Percentiles rank a stretch among this genome's conserved stretches.
Conservation (phyloP, 1,140 invertebrate species). For the Steinernema khuongi region DNA sequence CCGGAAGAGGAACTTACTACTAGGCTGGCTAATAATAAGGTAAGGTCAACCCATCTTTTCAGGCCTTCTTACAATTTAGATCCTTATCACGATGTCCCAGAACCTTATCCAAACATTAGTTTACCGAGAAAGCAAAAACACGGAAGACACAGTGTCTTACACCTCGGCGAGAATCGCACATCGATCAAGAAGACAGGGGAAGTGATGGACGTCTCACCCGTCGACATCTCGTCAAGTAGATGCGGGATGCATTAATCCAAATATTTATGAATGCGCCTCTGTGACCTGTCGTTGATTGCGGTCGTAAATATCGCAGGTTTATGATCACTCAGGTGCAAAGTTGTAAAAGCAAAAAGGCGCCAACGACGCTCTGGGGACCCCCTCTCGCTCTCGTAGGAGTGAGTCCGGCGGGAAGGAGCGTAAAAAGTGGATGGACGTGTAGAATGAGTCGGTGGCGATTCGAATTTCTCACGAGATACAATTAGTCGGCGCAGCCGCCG, state of each 20-base stretch:
- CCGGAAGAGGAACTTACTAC: too few relatives aligned
- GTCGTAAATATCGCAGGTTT: slow-evolving; percentile 16
- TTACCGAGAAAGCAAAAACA: too few relatives aligned
- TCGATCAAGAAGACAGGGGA: too few relatives aligned
- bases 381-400: background rate
- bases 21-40: too few relatives aligned
- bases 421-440: background rate
- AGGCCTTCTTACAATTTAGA: too few relatives aligned
- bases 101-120: too few relatives aligned
- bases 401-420: background rate
- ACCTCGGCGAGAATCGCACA: too few relatives aligned
- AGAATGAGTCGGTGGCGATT: background rate
- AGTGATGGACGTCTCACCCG: background rate
- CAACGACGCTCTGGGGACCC: background rate
- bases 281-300: background rate
- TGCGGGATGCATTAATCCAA: background rate
- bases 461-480: slow-evolving; percentile 10
- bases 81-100: too few relatives aligned
- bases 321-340: slow-evolving; percentile 12
- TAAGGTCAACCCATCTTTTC: too few relatives aligned
- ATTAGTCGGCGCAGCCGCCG: background rate
- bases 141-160: too few relatives aligned
- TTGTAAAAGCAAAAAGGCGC: slow-evolving; percentile 11
- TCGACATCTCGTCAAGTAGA: background rate
- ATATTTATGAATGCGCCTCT: slow-evolving; percentile 3